Evolutionary conservation across 1,140 invertebrate species (phyloP).

Genomic region (Octopus bimaculoides): DNA sequence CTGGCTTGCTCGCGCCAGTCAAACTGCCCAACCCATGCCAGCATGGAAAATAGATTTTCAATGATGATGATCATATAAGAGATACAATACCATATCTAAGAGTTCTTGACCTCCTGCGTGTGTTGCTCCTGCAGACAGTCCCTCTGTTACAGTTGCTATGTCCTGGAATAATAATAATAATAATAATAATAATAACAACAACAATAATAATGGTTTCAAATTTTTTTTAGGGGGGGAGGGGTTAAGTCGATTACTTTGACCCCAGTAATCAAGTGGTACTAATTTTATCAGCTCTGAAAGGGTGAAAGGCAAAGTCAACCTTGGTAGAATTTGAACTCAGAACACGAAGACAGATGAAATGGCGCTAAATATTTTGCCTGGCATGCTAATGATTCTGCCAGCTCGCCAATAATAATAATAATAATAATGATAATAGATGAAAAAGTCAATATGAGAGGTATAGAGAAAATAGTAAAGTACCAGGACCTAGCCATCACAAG

Average conservation of each 20-base stretch:
- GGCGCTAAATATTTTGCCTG: too few relatives aligned
- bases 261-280: not conserved
- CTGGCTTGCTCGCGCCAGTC: not conserved
- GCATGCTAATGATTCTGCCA: too few relatives aligned
- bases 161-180: slow-evolving; percentile 23
- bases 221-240: not conserved
- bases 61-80: too few relatives aligned
- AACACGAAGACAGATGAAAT: too few relatives aligned
- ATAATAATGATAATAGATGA: too few relatives aligned
- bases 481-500: too few relatives aligned
- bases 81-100: slow-evolving; percentile 19
- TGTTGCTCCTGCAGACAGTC: slow-evolving; percentile 22
- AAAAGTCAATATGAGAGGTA: too few relatives aligned
- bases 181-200: not conserved
- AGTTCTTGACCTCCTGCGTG: slow-evolving; percentile 28
- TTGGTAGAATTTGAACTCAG: too few relatives aligned
- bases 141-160: slow-evolving; percentile 20
- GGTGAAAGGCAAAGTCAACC: not conserved
- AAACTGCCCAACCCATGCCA: too few relatives aligned
- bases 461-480: too few relatives aligned
- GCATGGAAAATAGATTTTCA: too few relatives aligned
- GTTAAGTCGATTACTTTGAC: not conserved
- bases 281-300: not conserved
- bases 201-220: not conserved
- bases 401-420: too few relatives aligned